A percentile compares a stretch with the other conserved stretches of the same genome.
Conservation (phyloP, 2,113 vertebrate species). For the Aspidoscelis tigris region DNA sequence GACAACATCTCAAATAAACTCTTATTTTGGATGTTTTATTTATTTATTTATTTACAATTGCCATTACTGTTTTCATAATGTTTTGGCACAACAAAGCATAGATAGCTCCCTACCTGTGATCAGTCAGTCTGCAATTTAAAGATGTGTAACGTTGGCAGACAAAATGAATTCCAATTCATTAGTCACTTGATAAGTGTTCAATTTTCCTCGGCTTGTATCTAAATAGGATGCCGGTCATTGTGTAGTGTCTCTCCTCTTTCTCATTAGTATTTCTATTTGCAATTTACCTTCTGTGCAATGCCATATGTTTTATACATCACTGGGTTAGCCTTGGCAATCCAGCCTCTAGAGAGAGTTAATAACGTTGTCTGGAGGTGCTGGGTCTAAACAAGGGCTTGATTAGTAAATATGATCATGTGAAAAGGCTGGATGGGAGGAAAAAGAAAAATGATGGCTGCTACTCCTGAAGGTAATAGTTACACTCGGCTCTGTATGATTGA, state of each 20-base stretch:
- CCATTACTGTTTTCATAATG: neutral
- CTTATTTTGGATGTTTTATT: neutral
- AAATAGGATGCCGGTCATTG: neutral
- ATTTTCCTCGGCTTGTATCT: constrained; percentile 19
- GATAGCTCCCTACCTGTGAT: constrained; percentile 13
- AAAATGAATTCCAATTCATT: constrained; percentile 26
- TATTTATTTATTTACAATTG: no score
- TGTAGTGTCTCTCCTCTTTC: neutral
- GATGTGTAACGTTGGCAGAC: neutral
- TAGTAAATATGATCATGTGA: constrained; percentile 12
- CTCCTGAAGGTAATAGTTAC: constrained; percentile 3
- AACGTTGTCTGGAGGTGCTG: neutral
- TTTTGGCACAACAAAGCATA: neutral
- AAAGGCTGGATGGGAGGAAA: neutral
- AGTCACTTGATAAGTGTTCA: constrained; percentile 29
- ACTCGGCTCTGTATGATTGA: constrained; percentile 25
- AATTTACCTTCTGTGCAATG: constrained; percentile 21
- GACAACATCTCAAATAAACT: neutral
- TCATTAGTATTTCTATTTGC: constrained; percentile 40
- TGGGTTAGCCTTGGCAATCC: constrained; percentile 27
- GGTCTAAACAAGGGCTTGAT: neutral
- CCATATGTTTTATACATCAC: constrained; percentile 36
- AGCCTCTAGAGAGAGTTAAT: constrained; percentile 3
- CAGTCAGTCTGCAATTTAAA: constrained; percentile 33
- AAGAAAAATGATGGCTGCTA: constrained; percentile 37